A percentile compares a stretch with the other conserved stretches of the same genome.
Evolutionary conservation across 2,113 vertebrate species (phyloP).

Genomic region (Apteryx owenii): DNA sequence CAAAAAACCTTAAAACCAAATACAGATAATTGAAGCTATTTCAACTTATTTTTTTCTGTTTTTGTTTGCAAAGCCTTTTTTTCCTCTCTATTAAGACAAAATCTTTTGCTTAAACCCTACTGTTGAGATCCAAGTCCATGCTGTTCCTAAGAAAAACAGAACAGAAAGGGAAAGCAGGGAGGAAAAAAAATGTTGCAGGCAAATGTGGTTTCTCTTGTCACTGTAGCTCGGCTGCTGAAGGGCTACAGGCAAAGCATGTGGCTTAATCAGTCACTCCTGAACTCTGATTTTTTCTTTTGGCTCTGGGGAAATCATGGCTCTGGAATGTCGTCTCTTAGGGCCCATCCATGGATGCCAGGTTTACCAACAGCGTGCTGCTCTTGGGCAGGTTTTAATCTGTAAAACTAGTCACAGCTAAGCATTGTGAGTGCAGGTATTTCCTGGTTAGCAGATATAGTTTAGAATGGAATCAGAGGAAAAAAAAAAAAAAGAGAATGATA

Average conservation of each 20-base stretch:
- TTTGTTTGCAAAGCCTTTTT: not conserved
- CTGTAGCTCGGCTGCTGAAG: not conserved
- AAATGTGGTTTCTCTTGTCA: not conserved
- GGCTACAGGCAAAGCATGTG: not conserved
- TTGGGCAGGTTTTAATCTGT: not conserved
- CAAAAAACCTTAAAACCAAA: not conserved
- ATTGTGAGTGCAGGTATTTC: not conserved
- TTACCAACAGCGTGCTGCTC: not conserved
- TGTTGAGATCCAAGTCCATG: not conserved
- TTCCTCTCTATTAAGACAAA: not conserved
- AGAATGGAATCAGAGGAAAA: not conserved
- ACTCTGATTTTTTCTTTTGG: not conserved
- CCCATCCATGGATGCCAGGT: not conserved
- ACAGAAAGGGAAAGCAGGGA: not conserved
- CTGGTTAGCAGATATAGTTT: not conserved
- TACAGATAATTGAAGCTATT: not conserved
- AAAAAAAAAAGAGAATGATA: not conserved
- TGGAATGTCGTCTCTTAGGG: not conserved
- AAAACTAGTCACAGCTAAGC: not conserved
- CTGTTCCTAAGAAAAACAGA: not conserved
- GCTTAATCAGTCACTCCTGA: not conserved
- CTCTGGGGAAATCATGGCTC: fast-evolving
- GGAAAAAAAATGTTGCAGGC: not conserved
- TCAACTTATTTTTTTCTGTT: not conserved
- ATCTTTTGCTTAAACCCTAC: not conserved